A percentile compares a stretch with the other conserved stretches of the same genome.
Evolutionary conservation across 2,113 vertebrate species (phyloP).

Genomic region (Laterallus jamaicensis): DNA sequence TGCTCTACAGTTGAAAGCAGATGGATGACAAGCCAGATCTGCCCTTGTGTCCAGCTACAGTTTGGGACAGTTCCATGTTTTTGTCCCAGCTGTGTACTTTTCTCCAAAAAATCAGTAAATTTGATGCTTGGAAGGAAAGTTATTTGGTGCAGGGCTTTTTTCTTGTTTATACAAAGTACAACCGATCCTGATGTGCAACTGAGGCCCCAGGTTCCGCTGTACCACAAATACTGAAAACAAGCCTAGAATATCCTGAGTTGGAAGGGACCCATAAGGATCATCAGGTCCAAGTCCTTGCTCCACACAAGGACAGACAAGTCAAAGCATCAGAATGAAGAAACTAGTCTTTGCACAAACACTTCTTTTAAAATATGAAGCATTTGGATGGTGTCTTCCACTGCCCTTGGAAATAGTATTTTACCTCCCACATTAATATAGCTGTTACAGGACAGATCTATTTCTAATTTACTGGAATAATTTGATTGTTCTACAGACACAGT

Average conservation of each 20-base stretch:
- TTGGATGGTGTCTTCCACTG: not conserved
- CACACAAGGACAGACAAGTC: too few species aligned
- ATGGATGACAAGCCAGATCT: not conserved
- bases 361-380: not conserved
- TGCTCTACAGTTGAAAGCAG: not conserved
- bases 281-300: too few species aligned
- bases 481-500: not conserved
- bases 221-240: constrained; percentile 35
- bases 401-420: not conserved
- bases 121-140: constrained; percentile 10
- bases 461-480: not conserved
- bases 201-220: not conserved
- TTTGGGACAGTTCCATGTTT: not conserved
- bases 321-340: constrained; percentile 16
- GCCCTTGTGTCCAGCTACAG: not conserved
- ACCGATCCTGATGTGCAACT: not conserved
- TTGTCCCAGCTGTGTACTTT: constrained; percentile 24
- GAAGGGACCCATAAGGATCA: too few species aligned
- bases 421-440: not conserved
- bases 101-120: not conserved
- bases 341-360: not conserved
- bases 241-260: too few species aligned
- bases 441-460: not conserved
- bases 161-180: constrained; percentile 32
- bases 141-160: not conserved